Conservation (phyloP, 1,140 invertebrate genomes). For the Atta colombica region DNA sequence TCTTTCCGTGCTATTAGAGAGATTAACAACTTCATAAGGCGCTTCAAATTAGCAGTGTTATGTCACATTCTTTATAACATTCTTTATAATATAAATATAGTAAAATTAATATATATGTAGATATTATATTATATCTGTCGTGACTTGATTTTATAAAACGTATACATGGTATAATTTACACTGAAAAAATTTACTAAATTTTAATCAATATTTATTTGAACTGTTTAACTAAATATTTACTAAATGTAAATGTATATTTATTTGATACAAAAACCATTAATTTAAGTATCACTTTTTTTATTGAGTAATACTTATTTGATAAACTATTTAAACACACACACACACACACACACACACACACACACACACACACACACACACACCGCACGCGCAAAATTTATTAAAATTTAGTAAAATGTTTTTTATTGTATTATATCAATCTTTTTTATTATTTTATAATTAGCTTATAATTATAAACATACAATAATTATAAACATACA, state of each 20-base stretch:
- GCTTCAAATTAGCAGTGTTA: not conserved
- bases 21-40: not conserved
- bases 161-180: not conserved
- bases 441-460: not conserved
- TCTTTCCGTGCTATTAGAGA: constrained; percentile 12
- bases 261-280: too few species aligned
- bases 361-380: too few species aligned
- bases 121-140: not conserved
- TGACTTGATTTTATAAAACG: not conserved
- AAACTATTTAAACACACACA: too few species aligned
- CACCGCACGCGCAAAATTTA: too few species aligned
- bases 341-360: too few species aligned
- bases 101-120: not conserved
- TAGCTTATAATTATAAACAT: not conserved
- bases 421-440: not conserved
- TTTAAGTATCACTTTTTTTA: too few species aligned
- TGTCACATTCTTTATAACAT: not conserved
- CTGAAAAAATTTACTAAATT: too few species aligned
- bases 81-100: not conserved
- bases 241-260: too few species aligned
- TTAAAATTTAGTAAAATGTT: too few species aligned
- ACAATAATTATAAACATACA: not conserved
- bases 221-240: too few species aligned
- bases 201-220: too few species aligned
- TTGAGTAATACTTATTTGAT: too few species aligned